Conservation (phyloP, 2,113 vertebrate genomes). For the Ivindomyrus marchei region DNA sequence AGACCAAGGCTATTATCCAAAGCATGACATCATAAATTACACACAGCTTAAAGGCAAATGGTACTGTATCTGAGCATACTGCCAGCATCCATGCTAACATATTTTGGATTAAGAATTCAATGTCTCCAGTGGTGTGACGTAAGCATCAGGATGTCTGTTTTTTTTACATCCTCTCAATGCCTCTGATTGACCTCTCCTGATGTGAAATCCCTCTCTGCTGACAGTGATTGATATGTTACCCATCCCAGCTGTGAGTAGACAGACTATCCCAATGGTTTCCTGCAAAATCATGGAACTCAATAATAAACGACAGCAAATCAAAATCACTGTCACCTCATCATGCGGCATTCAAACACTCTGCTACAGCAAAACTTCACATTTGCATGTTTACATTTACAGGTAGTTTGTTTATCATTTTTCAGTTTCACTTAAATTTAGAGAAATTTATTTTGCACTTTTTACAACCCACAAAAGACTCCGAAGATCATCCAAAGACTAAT, state of each 20-base stretch:
- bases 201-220: slow-evolving; percentile 29
- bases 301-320: slow-evolving; percentile 35
- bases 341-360: slow-evolving; percentile 22
- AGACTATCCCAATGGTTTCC: slow-evolving; percentile 23
- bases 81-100: background rate
- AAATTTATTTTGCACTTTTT: slow-evolving; percentile 16
- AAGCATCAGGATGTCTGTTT: slow-evolving; percentile 14
- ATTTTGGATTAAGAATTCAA: background rate
- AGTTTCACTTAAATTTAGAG: slow-evolving; percentile 28
- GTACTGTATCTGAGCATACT: background rate
- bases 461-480: slow-evolving; percentile 11
- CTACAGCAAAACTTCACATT: slow-evolving; percentile 25
- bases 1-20: slow-evolving; percentile 24
- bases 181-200: slow-evolving; percentile 26
- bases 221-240: slow-evolving; percentile 39
- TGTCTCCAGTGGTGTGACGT: background rate
- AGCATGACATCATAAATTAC: slow-evolving; percentile 23
- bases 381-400: slow-evolving; percentile 23
- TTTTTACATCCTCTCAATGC: slow-evolving; percentile 1
- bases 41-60: background rate
- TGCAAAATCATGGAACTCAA: slow-evolving; percentile 31
- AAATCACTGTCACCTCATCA: slow-evolving; percentile 28
- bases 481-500: slow-evolving; percentile 29
- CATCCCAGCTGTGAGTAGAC: background rate
- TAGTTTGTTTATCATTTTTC: slow-evolving; percentile 23